These are phyloP conservation scores for Chrysolina haemoptera DNA, from an alignment of 2,888 invertebrate genomes.

Conservation along the genomic window DNA sequence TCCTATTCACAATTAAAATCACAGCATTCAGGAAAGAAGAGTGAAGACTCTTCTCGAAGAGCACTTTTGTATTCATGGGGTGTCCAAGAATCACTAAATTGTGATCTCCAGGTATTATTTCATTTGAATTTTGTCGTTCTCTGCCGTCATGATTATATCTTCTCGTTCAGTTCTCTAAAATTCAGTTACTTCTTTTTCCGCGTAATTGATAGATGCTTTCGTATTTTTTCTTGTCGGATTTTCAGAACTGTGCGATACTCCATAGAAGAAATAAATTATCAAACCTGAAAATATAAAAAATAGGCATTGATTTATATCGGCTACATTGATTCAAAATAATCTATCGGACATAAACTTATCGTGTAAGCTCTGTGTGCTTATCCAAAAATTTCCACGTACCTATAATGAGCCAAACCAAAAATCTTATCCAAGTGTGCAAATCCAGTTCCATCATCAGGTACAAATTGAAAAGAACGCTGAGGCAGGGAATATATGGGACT, in stretches of 20 bases:
- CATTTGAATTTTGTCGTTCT: background rate
- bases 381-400: conserved; percentile 77
- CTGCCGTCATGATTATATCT: background rate
- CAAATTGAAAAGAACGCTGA: conserved; percentile 89
- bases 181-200: conserved; percentile 31
- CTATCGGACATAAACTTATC: too few species aligned
- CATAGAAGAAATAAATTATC: conserved; percentile 89
- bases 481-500: conserved; percentile 87
- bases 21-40: too few species aligned
- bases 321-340: too few species aligned
- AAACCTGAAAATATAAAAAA: conserved; percentile 75
- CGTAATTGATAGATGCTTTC: background rate
- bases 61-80: too few species aligned
- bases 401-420: conserved; percentile 86
- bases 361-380: too few species aligned
- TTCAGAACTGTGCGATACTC: conserved; percentile 83
- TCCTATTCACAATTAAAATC: too few species aligned
- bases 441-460: conserved; percentile 94
- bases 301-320: background rate
- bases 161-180: conserved; percentile 23
- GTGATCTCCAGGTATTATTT: too few species aligned
- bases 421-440: conserved; percentile 89
- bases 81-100: too few species aligned
- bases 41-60: too few species aligned
- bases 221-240: conserved; percentile 30